Base-by-base conservation (phyloP, 2,888 invertebrate genomes). In the Parochlus steinenii region DNA sequence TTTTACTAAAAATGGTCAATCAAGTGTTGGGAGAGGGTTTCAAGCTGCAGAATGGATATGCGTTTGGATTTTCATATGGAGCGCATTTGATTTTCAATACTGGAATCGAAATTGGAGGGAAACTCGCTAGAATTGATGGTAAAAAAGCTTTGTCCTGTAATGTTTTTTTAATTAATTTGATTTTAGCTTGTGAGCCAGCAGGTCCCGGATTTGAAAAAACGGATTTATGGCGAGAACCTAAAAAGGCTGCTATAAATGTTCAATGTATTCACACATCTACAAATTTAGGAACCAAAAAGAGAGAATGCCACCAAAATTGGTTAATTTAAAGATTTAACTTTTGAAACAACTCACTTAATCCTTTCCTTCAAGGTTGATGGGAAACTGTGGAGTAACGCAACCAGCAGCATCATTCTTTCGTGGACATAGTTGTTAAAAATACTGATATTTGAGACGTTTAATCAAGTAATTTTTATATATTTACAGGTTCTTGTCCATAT, bases 291-390 rank as follows among this genome's bases (percentile, higher is more conserved):
- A 36, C 36, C 5, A 16, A 5, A 10, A n/a, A 18, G 5, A 30
- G 30, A 12, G 18, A 36, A n/a, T 36, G 36, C 6, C 29, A 24
- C 8, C 29, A 23, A 28, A 30, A 36, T n/a, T 36, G 20, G 10
- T 16, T 23, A 4, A n/a, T n/a, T n/a, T n/a, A n/a, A n/a, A n/a
- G n/a, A n/a, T n/a, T n/a, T n/a, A n/a, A n/a, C n/a, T n/a, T n/a
- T n/a, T n/a, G n/a, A n/a, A n/a, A n/a, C n/a, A n/a, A n/a, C n/a
- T n/a, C n/a, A n/a, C n/a, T n/a, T n/a, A n/a, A n/a, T n/a, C n/a
- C n/a, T n/a, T n/a, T n/a, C n/a, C n/a, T n/a, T n/a, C n/a, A n/a
- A n/a, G n/a, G n/a, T n/a, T n/a, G n/a, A 30, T 36, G 36, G 36
- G 36, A 6, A 11, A 18, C 14, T 36, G 36, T 28, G 36, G 36